phyloP scores from a whole-genome alignment of 2,888 invertebrate species.

The Diplolepis rosae region DNA sequence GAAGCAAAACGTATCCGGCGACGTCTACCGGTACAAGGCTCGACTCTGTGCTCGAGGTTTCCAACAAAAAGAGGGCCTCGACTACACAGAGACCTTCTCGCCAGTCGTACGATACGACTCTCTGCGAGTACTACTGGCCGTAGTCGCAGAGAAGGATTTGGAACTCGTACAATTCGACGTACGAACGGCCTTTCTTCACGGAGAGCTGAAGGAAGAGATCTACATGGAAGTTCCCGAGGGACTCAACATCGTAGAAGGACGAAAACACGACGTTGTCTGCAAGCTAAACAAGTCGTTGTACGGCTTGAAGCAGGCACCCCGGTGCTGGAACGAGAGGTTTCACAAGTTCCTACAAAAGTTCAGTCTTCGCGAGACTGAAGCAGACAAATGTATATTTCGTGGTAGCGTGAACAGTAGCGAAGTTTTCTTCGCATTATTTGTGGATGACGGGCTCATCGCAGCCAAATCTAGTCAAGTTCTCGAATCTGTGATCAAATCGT shows the following conservation, averaged over 20 bases:
- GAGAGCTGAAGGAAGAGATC: slow-evolving; percentile 30
- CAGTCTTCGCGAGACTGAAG: too few relatives aligned
- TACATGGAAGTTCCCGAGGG: slow-evolving; percentile 34
- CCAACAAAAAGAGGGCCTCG: slow-evolving; percentile 10
- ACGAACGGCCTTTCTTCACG: slow-evolving; percentile 37
- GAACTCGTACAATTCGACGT: slow-evolving; percentile 37
- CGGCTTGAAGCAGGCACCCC: slow-evolving; percentile 37
- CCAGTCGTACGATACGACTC: slow-evolving; percentile 40
- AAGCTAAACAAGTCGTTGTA: slow-evolving; percentile 31
- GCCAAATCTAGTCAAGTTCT: too few relatives aligned
- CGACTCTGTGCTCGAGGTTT: slow-evolving; percentile 34
- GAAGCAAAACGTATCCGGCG: slow-evolving; percentile 36
- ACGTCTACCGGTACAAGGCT: slow-evolving; percentile 24
- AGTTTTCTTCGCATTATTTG: too few relatives aligned
- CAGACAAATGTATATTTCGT: too few relatives aligned
- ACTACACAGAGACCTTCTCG: slow-evolving; percentile 41
- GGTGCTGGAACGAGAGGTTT: too few relatives aligned
- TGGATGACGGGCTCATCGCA: too few relatives aligned
- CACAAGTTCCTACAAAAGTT: too few relatives aligned
- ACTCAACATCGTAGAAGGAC: not conserved
- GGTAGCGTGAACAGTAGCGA: too few relatives aligned
- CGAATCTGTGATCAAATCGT: too few relatives aligned
- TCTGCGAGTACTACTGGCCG: slow-evolving; percentile 21
- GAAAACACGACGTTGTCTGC: not conserved
- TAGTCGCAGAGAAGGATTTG: not conserved